Evolutionary conservation across 2,888 invertebrate species (phyloP).

Genomic region (Pyrgus malvae): DNA sequence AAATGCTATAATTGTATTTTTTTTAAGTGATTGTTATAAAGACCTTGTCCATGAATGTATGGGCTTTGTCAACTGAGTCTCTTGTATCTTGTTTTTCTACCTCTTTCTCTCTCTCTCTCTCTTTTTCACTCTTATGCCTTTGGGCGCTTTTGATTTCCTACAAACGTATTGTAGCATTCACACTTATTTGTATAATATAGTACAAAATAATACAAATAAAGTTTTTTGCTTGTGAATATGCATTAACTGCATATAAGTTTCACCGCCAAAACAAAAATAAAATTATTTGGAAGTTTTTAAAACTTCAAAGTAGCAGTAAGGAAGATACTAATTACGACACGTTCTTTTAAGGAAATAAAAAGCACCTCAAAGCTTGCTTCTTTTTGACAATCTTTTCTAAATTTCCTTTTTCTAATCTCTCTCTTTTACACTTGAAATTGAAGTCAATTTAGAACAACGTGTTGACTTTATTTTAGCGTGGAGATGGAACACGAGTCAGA

Average conservation of each 20-base stretch:
- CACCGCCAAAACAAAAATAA: too few relatives aligned
- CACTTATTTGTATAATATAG: too few relatives aligned
- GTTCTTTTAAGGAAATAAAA: slow-evolving; percentile 25
- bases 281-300: too few relatives aligned
- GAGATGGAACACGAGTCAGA: slow-evolving; percentile 71
- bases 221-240: too few relatives aligned
- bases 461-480: slow-evolving; percentile 62
- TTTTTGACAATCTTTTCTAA: slow-evolving; percentile 28
- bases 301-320: too few relatives aligned
- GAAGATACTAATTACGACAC: too few relatives aligned
- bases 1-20: too few relatives aligned
- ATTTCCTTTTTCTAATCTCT: slow-evolving; percentile 27
- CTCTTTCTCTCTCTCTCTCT: slow-evolving; percentile 50
- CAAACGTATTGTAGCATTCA: not conserved
- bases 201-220: too few relatives aligned
- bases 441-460: slow-evolving; percentile 36
- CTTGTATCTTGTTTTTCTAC: slow-evolving; percentile 28
- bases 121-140: slow-evolving; percentile 42
- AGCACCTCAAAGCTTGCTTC: slow-evolving; percentile 30
- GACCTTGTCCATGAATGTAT: not conserved
- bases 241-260: too few relatives aligned
- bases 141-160: slow-evolving; percentile 49
- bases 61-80: not conserved
- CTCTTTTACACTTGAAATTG: slow-evolving; percentile 17
- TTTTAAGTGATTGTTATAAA: too few relatives aligned